Evolutionary conservation across 1,140 invertebrate species (phyloP), one percentile per base, ranked within the genome.

Genomic region (Neodiprion fabricii): DNA sequence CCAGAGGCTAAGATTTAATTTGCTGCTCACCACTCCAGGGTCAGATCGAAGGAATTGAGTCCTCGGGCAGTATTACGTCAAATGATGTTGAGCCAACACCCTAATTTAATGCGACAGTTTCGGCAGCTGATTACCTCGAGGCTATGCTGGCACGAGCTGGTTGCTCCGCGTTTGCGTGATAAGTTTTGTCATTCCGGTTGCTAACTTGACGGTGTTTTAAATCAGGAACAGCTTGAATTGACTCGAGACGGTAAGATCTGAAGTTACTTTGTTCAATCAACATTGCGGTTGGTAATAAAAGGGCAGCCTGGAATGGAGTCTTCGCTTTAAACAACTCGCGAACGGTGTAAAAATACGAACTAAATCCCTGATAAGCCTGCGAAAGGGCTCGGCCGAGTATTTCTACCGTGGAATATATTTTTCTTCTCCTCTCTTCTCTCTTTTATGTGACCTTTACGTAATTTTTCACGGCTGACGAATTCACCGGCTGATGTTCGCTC

Each of bases 211-310:
- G 53, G 7, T 61, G 9, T 17, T 61, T 61, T 61, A 61, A 14
- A 61, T 61, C 11, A 61, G 11, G 11, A 61, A 0, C 53, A 61
- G 53, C 53, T 61, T 61, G 4, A 9, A 61, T 61, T 17, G 5
- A 17, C 2, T 61, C n/a, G 53, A 61, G 53, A 9, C 53, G 53
- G 53, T 61, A 14, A 61, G 53, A 61, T 5, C 11, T 17, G 53
- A 61, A 61, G 53, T 17, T 17, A 61, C 53, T 61, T 61, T 61
- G 53, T 61, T 61, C 53, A 61, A 61, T 61, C 53, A 61, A 61
- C 53, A 12, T 17, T 61, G 53, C n/a, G n/a, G 53, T 9, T 61
- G 11, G 53, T 61, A 61, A 61, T 61, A 17, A 17, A 9, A 17
- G 53, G n/a, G 53, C 53, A 14, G n/a, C 53, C 53, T 12, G 11